phyloP scores from a whole-genome alignment of 1,140 invertebrate genomes.

The Wasmannia auropunctata region DNA sequence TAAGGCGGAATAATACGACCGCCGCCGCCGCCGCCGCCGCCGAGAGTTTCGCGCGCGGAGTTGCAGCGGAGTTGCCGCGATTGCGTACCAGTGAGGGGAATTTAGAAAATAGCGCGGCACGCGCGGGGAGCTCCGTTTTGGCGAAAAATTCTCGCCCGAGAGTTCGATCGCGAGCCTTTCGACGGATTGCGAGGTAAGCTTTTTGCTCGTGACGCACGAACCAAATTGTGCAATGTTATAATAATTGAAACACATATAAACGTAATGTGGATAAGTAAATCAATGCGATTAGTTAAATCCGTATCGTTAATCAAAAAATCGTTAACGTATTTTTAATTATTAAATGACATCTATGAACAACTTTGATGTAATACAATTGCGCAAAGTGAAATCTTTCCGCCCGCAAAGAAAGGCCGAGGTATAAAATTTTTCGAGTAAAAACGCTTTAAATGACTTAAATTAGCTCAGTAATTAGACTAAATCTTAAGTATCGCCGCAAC shows the following conservation, averaged over 20 bases:
- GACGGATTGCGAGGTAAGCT: not conserved
- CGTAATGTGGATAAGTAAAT: not conserved
- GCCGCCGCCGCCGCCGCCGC: not conserved
- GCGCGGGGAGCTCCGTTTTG: not conserved
- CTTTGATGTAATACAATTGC: not conserved
- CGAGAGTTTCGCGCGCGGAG: slow-evolving; percentile 4
- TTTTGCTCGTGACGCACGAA: not conserved
- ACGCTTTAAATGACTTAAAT: not conserved
- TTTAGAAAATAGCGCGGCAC: slow-evolving; percentile 23
- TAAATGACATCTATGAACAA: not conserved
- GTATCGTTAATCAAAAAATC: not conserved
- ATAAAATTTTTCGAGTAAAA: not conserved
- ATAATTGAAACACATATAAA: not conserved
- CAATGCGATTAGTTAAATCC: not conserved
- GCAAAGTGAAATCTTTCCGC: not conserved
- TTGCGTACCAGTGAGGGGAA: slow-evolving; percentile 8
- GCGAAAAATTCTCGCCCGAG: not conserved
- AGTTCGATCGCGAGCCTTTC: not conserved
- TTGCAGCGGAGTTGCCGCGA: not conserved
- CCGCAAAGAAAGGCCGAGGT: not conserved
- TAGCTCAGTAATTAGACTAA: not conserved
- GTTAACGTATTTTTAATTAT: not conserved
- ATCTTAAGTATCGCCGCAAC: not conserved
- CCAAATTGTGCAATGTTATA: not conserved
- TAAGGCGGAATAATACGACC: not conserved